These are phyloP conservation scores for Chroicocephalus ridibundus DNA, from an alignment of 2,113 vertebrate species.

Conservation along the genomic window DNA sequence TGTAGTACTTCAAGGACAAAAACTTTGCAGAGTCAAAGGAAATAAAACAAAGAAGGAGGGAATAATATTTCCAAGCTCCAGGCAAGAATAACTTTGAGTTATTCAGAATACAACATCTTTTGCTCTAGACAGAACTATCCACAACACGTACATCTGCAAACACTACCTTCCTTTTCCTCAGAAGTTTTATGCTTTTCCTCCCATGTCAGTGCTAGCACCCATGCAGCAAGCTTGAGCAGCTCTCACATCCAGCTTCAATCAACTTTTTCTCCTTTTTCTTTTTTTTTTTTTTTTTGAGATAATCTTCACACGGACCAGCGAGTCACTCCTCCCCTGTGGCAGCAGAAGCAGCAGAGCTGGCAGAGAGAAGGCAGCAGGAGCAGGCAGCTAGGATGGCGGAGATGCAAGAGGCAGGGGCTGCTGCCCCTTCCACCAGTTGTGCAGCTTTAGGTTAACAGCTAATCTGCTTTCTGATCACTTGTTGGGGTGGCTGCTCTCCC, in stretches of 20 bases:
- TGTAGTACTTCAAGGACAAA: slow-evolving; percentile 9
- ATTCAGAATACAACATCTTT: not conserved
- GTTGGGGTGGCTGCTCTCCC: not conserved
- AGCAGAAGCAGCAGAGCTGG: not conserved
- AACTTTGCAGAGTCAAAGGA: not conserved
- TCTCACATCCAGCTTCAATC: not conserved
- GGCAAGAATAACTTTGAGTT: not conserved
- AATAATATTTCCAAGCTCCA: not conserved
- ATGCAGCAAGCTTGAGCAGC: not conserved
- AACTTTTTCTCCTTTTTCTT: rapidly evolving
- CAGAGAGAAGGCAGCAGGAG: not conserved
- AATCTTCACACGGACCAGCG: rapidly evolving
- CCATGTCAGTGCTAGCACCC: not conserved
- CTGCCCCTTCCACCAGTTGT: not conserved
- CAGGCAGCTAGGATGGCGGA: not conserved
- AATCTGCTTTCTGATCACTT: not conserved
- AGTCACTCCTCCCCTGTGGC: not conserved
- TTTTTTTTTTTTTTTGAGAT: not conserved
- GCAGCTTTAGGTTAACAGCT: not conserved
- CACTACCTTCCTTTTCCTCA: not conserved
- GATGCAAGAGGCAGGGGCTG: rapidly evolving
- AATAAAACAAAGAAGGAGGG: not conserved
- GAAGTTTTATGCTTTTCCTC: not conserved
- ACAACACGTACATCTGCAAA: not conserved
- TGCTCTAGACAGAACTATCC: not conserved